These are phyloP conservation scores for Chinchilla lanigera DNA, from an alignment of 2,113 vertebrate species.

Conservation along the genomic window DNA sequence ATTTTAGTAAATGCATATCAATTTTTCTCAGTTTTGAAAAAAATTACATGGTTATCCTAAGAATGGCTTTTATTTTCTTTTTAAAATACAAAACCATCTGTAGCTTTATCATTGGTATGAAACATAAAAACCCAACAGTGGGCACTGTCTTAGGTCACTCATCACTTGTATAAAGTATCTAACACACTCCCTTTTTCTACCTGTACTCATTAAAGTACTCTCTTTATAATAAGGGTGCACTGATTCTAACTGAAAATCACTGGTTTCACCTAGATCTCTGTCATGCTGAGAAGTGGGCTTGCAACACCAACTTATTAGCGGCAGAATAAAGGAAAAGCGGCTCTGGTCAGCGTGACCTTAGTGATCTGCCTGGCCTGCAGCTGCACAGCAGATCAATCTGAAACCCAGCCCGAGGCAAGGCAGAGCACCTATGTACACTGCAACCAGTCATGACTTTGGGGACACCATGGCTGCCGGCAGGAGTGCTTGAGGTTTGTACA, in stretches of 20 bases:
- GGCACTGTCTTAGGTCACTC: neutral
- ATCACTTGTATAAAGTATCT: neutral
- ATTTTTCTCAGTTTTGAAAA: conserved; percentile 52
- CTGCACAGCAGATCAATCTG: neutral
- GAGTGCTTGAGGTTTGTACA: conserved; percentile 63
- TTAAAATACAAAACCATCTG: neutral
- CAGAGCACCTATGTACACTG: neutral
- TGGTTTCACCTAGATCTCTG: conserved; percentile 16
- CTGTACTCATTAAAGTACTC: neutral
- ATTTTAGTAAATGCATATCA: conserved; percentile 10
- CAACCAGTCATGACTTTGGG: neutral
- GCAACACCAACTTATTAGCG: neutral
- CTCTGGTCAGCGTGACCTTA: neutral
- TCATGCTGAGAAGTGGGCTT: neutral
- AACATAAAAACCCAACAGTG: neutral
- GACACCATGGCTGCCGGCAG: neutral
- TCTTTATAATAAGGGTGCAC: neutral
- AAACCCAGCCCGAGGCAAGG: neutral
- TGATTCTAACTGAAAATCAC: neutral
- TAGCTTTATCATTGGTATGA: neutral
- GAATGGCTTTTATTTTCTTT: neutral
- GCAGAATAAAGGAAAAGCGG: conserved; percentile 17
- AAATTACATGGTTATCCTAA: conserved; percentile 18
- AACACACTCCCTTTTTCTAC: neutral
- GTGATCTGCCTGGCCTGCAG: neutral